Percentiles rank a stretch among this genome's conserved stretches.
Evolutionary conservation across 37 sponge, comb jelly and placozoan genomes (phyloP).

Genomic region (Beroe forskalii): DNA sequence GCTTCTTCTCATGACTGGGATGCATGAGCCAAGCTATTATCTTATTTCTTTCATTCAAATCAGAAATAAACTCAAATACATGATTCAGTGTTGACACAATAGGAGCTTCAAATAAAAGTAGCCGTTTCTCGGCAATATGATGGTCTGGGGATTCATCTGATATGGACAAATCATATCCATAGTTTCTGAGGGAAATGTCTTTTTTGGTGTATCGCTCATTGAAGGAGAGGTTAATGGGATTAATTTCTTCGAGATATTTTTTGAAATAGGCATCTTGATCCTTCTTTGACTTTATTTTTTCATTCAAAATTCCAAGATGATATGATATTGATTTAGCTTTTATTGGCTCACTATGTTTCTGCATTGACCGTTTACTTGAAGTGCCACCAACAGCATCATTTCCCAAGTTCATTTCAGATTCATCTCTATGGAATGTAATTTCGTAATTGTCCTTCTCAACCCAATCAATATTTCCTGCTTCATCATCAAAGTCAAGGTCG

Average conservation of each 20-base stretch:
- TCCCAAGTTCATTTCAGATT: neutral
- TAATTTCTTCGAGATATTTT: neutral
- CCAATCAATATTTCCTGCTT: neutral
- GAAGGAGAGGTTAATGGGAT: neutral
- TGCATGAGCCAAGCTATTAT: conserved; percentile 17
- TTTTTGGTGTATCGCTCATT: neutral
- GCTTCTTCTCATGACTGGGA: neutral
- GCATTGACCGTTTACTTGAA: neutral
- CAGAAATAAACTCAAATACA: neutral
- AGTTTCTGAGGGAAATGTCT: neutral
- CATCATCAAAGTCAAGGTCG: too few species aligned
- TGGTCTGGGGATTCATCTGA: neutral
- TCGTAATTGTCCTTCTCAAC: neutral
- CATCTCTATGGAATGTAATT: neutral
- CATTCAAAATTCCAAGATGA: neutral
- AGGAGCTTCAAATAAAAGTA: neutral
- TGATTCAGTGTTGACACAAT: neutral
- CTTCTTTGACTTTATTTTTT: neutral
- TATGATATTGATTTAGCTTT: neutral
- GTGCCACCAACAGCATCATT: neutral
- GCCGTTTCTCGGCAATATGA: neutral
- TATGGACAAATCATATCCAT: neutral
- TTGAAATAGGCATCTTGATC: neutral
- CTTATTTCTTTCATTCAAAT: neutral
- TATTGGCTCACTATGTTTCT: neutral